A percentile compares a stretch with the other conserved stretches of the same genome.
phyloP scores from a whole-genome alignment of 2,113 vertebrate genomes.

The crab-eating macaque (Macaca fascicularis) region T2T-MFA8v1.1 NC_088379.1:158138001-158138500 shows the following conservation, averaged over 20 bases:
- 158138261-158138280: constrained; percentile 27
- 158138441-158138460: not conserved
- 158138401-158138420: not conserved
- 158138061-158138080: not conserved
- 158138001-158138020: not conserved
- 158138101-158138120: constrained; percentile 50
- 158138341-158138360: not conserved
- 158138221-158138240: not conserved
- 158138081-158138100: constrained; percentile 54
- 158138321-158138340: not conserved
- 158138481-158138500: not conserved
- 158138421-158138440: not conserved
- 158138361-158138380: not conserved
- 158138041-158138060: not conserved
- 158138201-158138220: not conserved
- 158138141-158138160: constrained; percentile 53
- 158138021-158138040: not conserved
- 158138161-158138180: constrained; percentile 47
- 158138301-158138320: constrained; percentile 69
- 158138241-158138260: constrained; percentile 24
- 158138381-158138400: not conserved
- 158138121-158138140: constrained; percentile 66
- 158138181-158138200: constrained; percentile 54
- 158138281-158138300: constrained; percentile 19
- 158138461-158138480: not conserved